Conservation (phyloP, 1,140 invertebrate genomes). For the Pogonus chalceus region DNA sequence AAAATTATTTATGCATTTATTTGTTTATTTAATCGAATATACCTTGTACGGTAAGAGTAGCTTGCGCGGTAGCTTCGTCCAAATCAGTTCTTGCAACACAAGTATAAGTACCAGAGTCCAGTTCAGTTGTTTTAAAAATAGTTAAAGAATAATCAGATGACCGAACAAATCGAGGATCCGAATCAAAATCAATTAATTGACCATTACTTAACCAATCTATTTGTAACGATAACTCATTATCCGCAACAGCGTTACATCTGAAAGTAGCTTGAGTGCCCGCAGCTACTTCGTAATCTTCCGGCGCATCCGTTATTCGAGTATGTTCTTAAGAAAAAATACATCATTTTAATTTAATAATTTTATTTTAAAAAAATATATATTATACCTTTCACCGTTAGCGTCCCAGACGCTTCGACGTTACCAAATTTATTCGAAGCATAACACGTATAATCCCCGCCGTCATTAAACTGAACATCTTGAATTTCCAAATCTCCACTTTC, state of each 20-base stretch:
- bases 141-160: conserved; percentile 85
- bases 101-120: conserved; percentile 91
- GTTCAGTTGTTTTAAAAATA: conserved; percentile 86
- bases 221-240: conserved; percentile 63
- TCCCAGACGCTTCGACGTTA: conserved; percentile 60
- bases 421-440: conserved; percentile 90
- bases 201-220: conserved; percentile 86
- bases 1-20: neutral
- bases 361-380: conserved; percentile 10
- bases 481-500: conserved; percentile 79
- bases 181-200: conserved; percentile 76
- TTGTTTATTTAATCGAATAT: conserved; percentile 10
- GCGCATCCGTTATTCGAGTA: conserved; percentile 74
- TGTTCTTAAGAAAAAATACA: conserved; percentile 47
- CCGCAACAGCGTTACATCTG: conserved; percentile 82
- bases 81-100: conserved; percentile 88
- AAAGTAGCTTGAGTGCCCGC: conserved; percentile 85
- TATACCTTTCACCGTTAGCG: conserved; percentile 69
- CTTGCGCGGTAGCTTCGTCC: conserved; percentile 71
- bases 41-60: conserved; percentile 87
- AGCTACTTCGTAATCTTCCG: conserved; percentile 82
- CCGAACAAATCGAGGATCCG: conserved; percentile 69
- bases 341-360: conserved; percentile 7
- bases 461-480: conserved; percentile 67
- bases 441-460: conserved; percentile 84